Evolutionary conservation across 2,113 vertebrate genomes (phyloP).

Genomic region (Proteles cristata): DNA sequence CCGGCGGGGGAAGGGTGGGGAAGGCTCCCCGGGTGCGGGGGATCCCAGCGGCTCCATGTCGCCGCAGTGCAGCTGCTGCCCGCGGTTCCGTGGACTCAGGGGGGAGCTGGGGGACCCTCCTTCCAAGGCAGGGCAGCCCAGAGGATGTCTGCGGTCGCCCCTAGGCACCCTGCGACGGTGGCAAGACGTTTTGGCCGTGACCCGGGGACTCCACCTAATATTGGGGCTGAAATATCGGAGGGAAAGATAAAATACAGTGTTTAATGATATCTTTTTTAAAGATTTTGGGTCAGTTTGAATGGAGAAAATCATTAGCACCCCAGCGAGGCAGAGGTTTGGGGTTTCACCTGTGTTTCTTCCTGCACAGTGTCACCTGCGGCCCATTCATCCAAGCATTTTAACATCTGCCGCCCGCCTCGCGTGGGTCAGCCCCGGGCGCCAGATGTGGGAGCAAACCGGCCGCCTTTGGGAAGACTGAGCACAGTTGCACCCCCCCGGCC

Average conservation of each 20-base stretch:
- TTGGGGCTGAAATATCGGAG: background rate
- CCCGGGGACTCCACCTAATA: background rate
- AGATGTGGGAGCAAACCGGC: background rate
- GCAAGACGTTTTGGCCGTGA: background rate
- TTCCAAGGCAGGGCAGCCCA: background rate
- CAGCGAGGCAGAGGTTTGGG: background rate
- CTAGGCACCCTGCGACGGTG: too few species aligned
- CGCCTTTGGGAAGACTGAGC: background rate
- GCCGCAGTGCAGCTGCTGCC: background rate
- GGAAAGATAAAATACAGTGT: background rate
- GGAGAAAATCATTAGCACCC: background rate
- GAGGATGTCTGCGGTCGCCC: background rate
- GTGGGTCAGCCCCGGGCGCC: background rate
- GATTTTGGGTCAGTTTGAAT: background rate
- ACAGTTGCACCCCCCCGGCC: too few species aligned
- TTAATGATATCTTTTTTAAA: background rate
- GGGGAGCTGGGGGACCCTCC: background rate
- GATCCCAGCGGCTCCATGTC: background rate
- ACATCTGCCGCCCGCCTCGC: background rate
- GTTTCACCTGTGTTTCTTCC: background rate
- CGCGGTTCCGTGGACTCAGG: background rate
- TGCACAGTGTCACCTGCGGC: background rate
- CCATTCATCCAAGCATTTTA: background rate
- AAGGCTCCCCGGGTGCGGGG: background rate
- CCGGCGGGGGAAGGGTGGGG: background rate